Percentiles rank a stretch among this genome's conserved stretches.
Evolutionary conservation across 1,140 invertebrate species (phyloP).

Genomic region (Leptinotarsa defecta): DNA sequence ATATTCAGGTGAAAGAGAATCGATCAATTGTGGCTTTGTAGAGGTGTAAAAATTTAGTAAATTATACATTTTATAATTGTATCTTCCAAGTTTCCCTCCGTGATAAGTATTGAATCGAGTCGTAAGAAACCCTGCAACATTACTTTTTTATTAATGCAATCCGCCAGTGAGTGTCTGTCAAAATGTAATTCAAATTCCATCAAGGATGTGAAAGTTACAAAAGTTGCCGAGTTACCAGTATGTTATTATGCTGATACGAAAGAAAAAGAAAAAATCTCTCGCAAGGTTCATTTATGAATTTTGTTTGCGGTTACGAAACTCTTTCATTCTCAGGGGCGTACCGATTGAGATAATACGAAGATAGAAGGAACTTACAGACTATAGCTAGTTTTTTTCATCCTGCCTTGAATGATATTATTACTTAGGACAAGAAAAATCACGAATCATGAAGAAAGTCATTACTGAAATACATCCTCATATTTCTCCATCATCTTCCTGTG

Average conservation of each 20-base stretch:
- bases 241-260: background rate
- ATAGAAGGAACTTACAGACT: too few relatives aligned
- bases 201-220: conserved; percentile 3
- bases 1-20: too few relatives aligned
- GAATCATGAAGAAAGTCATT: too few relatives aligned
- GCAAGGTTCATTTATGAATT: background rate
- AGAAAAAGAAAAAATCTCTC: background rate
- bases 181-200: background rate
- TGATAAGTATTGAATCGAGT: background rate
- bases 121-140: background rate
- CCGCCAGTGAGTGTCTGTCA: background rate
- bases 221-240: background rate
- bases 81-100: background rate
- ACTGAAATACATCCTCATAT: too few relatives aligned
- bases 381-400: too few relatives aligned
- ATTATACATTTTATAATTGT: too few relatives aligned
- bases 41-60: too few relatives aligned
- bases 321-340: background rate
- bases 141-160: conserved; percentile 1
- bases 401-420: too few relatives aligned
- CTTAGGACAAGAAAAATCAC: background rate
- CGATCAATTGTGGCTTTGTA: too few relatives aligned
- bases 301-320: background rate
- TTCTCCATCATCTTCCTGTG: too few relatives aligned
- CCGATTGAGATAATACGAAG: background rate